phyloP scores from a whole-genome alignment of 2,888 invertebrate genomes.

The Cepaea hortensis region DNA sequence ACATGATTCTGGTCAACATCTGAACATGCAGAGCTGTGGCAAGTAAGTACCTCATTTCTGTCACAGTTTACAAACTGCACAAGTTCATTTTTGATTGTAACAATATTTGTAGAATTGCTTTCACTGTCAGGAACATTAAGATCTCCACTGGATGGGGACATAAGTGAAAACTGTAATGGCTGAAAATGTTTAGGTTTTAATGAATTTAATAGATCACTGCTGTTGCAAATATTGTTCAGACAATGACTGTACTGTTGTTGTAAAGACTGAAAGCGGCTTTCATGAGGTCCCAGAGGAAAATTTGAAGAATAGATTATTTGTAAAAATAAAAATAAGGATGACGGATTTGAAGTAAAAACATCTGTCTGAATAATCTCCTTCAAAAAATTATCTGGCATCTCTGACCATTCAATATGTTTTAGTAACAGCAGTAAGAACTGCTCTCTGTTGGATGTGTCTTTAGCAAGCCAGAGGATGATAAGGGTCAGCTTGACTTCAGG shows the following conservation, averaged over 20 bases:
- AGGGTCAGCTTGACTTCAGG: slow-evolving; percentile 68
- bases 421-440: slow-evolving; percentile 79
- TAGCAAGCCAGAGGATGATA: slow-evolving; percentile 69
- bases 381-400: slow-evolving; percentile 68
- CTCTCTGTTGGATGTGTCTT: slow-evolving; percentile 77
- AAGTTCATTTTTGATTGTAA: neutral
- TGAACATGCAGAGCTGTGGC: neutral
- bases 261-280: slow-evolving; percentile 60
- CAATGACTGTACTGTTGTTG: slow-evolving; percentile 62
- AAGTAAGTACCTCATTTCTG: neutral
- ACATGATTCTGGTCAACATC: neutral
- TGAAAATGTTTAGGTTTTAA: slow-evolving; percentile 42
- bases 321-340: slow-evolving; percentile 80
- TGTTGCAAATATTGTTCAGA: slow-evolving; percentile 60
- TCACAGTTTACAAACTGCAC: neutral
- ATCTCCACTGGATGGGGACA: neutral
- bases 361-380: slow-evolving; percentile 80
- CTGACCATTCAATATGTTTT: slow-evolving; percentile 69
- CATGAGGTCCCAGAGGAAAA: slow-evolving; percentile 69
- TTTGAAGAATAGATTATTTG: slow-evolving; percentile 78
- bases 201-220: slow-evolving; percentile 57
- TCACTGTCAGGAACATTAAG: neutral
- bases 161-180: slow-evolving; percentile 30
- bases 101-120: neutral
- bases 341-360: slow-evolving; percentile 80